phyloP scores from a whole-genome alignment of 2,797 vertebrate species.

The Gadopsis bispinosus region DNA sequence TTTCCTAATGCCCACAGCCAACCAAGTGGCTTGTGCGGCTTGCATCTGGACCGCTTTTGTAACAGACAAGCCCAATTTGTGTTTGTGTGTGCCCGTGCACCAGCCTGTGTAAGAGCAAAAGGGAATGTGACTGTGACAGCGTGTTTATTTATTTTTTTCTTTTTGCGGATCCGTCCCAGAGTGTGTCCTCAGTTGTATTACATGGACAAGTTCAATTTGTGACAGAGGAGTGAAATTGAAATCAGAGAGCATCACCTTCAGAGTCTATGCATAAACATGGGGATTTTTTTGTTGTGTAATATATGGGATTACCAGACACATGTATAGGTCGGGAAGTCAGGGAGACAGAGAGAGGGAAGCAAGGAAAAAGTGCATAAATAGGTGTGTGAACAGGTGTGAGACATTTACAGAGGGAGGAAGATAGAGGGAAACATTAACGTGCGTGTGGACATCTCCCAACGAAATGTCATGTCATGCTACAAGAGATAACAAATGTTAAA shows the following conservation, averaged over 20 bases:
- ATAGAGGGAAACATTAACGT: not conserved
- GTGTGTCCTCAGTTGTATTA: constrained; percentile 47
- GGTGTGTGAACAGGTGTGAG: not conserved
- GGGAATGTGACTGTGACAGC: constrained; percentile 24
- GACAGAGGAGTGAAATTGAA: constrained; percentile 57
- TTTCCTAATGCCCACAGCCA: constrained; percentile 71
- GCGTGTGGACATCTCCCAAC: not conserved
- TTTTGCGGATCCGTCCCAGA: constrained; percentile 8
- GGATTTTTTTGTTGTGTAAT: constrained; percentile 20
- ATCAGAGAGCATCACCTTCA: constrained; percentile 31
- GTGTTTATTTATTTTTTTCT: not conserved
- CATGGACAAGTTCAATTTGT: constrained; percentile 61
- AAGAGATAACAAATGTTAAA: not conserved
- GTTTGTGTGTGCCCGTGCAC: constrained; percentile 47
- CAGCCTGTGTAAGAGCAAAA: constrained; percentile 35
- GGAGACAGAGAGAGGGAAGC: not conserved
- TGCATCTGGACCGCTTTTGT: constrained; percentile 68
- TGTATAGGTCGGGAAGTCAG: not conserved
- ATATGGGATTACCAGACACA: constrained; percentile 33
- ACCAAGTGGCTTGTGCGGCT: constrained; percentile 56
- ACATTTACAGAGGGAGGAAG: not conserved
- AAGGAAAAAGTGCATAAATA: not conserved
- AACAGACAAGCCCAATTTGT: constrained; percentile 73
- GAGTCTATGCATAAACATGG: constrained; percentile 34
- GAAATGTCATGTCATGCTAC: not conserved